Evolutionary conservation across 2,113 vertebrate species (phyloP).

Genomic region (Pedetes capensis): DNA sequence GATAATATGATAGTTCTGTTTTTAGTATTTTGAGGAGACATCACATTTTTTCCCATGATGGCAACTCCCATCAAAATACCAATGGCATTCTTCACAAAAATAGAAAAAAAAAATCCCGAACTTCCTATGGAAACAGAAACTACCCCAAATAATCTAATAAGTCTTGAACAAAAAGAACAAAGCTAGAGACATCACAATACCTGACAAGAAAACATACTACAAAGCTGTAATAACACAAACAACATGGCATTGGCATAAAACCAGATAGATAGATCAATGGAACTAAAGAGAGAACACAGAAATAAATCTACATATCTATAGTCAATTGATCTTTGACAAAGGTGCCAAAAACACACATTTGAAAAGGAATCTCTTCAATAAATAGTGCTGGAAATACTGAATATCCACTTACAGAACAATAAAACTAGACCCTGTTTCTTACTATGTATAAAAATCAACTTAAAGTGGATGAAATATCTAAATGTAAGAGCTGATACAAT

Average conservation of each 20-base stretch:
- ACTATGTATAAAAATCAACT: not conserved
- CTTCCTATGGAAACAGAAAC: not conserved
- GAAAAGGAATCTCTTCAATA: not conserved
- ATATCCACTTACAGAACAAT: not conserved
- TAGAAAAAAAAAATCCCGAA: not conserved
- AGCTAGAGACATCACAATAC: not conserved
- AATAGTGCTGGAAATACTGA: not conserved
- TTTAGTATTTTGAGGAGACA: not conserved
- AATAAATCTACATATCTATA: not conserved
- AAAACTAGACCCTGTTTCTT: no score
- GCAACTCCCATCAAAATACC: not conserved
- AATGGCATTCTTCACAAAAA: not conserved
- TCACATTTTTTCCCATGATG: no score
- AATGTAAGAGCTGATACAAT: not conserved
- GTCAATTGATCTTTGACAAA: not conserved
- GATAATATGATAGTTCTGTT: not conserved
- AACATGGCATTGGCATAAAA: not conserved
- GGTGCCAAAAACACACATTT: not conserved
- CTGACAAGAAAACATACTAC: not conserved
- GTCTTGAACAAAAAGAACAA: not conserved
- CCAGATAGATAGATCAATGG: not conserved
- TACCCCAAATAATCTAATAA: not conserved
- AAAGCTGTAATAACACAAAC: not conserved
- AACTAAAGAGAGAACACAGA: not conserved
- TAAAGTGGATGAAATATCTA: not conserved